Evolutionary conservation across 2,888 invertebrate genomes (phyloP).

Genomic region (Brachypalpus laphriformis): DNA sequence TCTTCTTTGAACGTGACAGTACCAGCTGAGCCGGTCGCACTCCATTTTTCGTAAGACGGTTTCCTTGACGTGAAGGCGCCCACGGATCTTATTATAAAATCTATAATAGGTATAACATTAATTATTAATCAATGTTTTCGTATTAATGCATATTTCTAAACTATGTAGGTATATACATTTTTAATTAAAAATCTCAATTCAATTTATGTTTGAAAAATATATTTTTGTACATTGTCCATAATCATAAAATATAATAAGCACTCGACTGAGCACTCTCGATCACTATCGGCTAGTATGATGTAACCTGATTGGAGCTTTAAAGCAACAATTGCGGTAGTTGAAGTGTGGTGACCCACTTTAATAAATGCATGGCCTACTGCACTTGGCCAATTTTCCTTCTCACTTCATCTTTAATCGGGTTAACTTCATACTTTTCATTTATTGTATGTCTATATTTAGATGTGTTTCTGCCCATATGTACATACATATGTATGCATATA

Average conservation of each 20-base stretch:
- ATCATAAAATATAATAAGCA: slow-evolving; percentile 4
- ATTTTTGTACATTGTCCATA: slow-evolving; percentile 20
- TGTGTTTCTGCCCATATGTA: too few species aligned
- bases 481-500: background rate
- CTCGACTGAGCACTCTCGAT: slow-evolving; percentile 56
- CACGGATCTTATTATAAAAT: too few species aligned
- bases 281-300: slow-evolving; percentile 59
- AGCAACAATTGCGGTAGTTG: slow-evolving; percentile 75
- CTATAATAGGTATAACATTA: too few species aligned
- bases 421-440: slow-evolving; percentile 15
- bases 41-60: too few species aligned
- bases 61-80: too few species aligned
- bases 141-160: too few species aligned
- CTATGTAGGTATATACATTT: background rate
- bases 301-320: slow-evolving; percentile 66
- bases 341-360: slow-evolving; percentile 80
- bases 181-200: background rate
- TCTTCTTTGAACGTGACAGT: too few species aligned
- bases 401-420: slow-evolving; percentile 72
- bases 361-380: slow-evolving; percentile 83
- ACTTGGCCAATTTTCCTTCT: slow-evolving; percentile 83
- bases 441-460: background rate
- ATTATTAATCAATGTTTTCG: too few species aligned
- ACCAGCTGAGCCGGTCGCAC: too few species aligned
- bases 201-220: too few species aligned